Evolutionary conservation across 2,888 invertebrate species (phyloP).

Genomic region (Patella ulyssiponensis): DNA sequence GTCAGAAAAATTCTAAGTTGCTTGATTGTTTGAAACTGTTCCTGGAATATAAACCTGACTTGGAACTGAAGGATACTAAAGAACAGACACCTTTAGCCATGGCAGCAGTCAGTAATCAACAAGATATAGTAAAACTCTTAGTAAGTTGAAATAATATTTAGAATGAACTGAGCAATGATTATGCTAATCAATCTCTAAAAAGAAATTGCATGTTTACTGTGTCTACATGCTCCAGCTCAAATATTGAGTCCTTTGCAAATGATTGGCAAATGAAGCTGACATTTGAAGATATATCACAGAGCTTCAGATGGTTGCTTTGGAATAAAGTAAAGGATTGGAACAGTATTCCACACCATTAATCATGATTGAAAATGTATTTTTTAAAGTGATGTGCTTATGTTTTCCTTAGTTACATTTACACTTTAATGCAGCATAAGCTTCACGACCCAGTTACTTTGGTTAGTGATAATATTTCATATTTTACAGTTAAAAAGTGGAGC

Average conservation of each 20-base stretch:
- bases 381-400: too few species aligned
- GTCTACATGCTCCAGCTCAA: background rate
- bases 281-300: too few species aligned
- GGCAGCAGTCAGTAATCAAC: constrained; percentile 58
- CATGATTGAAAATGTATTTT: too few species aligned
- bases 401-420: too few species aligned
- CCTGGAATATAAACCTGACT: constrained; percentile 59
- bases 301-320: too few species aligned
- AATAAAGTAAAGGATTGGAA: too few species aligned
- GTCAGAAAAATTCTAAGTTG: constrained; percentile 45
- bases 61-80: constrained; percentile 55
- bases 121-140: constrained; percentile 58
- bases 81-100: constrained; percentile 66
- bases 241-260: too few species aligned
- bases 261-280: too few species aligned
- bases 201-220: constrained; percentile 10
- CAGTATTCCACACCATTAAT: too few species aligned
- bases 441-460: too few species aligned
- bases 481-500: constrained; percentile 64
- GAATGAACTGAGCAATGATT: background rate
- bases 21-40: constrained; percentile 47
- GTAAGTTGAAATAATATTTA: constrained; percentile 46
- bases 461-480: background rate
- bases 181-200: constrained; percentile 31
- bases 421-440: too few species aligned